Conservation (phyloP, 2,888 invertebrate species). For the Tridacna crocea region DNA sequence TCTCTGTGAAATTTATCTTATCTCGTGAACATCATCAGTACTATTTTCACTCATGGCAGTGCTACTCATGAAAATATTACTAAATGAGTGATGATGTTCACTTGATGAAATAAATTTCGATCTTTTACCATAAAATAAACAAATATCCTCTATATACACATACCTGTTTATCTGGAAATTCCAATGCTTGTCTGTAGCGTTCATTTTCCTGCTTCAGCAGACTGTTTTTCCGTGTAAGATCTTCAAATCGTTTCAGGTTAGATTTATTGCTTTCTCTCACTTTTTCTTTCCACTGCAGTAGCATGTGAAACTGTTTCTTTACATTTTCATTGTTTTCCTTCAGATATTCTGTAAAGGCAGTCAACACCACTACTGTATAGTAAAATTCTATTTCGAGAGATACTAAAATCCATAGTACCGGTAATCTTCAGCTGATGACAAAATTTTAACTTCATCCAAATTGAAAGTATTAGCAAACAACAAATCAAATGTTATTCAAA, state of each 20-base stretch:
- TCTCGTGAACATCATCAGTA: too few relatives aligned
- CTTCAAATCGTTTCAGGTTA: slow-evolving; percentile 74
- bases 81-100: too few relatives aligned
- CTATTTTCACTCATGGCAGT: too few relatives aligned
- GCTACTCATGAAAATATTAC: too few relatives aligned
- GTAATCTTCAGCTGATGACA: too few relatives aligned
- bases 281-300: slow-evolving; percentile 75
- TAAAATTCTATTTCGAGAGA: background rate
- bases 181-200: slow-evolving; percentile 59
- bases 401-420: background rate
- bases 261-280: slow-evolving; percentile 69
- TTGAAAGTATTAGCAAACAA: too few relatives aligned
- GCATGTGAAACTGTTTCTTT: slow-evolving; percentile 73
- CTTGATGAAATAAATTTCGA: too few relatives aligned
- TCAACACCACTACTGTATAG: background rate
- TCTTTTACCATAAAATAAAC: too few relatives aligned
- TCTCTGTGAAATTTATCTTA: too few relatives aligned
- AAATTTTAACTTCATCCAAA: too few relatives aligned
- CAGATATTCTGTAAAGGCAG: slow-evolving; percentile 66
- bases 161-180: slow-evolving; percentile 54
- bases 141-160: too few relatives aligned
- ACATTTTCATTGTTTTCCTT: slow-evolving; percentile 76
- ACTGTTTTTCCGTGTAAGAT: slow-evolving; percentile 63
- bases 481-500: background rate
- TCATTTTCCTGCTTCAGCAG: slow-evolving; percentile 69